A percentile compares a stretch with the other conserved stretches of the same genome.
Conservation (phyloP, 1,140 invertebrate genomes). For the Listronotus oregonensis region DNA sequence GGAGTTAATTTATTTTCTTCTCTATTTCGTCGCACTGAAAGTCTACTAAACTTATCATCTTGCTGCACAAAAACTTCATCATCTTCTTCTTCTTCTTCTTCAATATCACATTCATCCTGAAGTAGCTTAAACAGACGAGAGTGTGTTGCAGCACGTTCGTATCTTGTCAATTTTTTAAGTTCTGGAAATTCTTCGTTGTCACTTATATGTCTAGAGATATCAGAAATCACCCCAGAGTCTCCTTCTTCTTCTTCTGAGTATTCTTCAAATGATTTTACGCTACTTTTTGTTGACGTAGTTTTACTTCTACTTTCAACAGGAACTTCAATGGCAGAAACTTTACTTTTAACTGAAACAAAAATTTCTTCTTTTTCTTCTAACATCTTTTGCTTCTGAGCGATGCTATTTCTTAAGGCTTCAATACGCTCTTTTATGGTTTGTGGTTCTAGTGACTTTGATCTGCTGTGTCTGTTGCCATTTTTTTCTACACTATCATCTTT, state of each 20-base stretch:
- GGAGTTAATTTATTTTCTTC: slow-evolving; percentile 32
- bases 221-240: slow-evolving; percentile 73
- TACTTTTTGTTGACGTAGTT: slow-evolving; percentile 48
- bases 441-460: slow-evolving; percentile 36
- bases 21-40: slow-evolving; percentile 38
- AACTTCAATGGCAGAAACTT: slow-evolving; percentile 54
- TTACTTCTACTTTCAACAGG: slow-evolving; percentile 35
- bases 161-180: slow-evolving; percentile 63
- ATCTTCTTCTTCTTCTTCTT: slow-evolving; percentile 51
- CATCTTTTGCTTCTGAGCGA: slow-evolving; percentile 40
- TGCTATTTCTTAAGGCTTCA: slow-evolving; percentile 46
- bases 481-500: slow-evolving; percentile 29
- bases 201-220: slow-evolving; percentile 71
- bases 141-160: slow-evolving; percentile 73
- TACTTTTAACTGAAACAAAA: slow-evolving; percentile 52
- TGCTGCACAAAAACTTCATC: slow-evolving; percentile 39
- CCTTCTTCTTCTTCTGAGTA: slow-evolving; percentile 62
- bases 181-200: slow-evolving; percentile 66
- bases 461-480: slow-evolving; percentile 23
- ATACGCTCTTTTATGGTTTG: slow-evolving; percentile 50
- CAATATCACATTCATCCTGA: slow-evolving; percentile 61
- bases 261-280: slow-evolving; percentile 48
- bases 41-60: slow-evolving; percentile 40
- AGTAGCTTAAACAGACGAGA: slow-evolving; percentile 71
- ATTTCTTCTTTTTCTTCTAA: slow-evolving; percentile 41